Conservation (phyloP, 2,113 vertebrate genomes). For the Fregetta grallaria region DNA sequence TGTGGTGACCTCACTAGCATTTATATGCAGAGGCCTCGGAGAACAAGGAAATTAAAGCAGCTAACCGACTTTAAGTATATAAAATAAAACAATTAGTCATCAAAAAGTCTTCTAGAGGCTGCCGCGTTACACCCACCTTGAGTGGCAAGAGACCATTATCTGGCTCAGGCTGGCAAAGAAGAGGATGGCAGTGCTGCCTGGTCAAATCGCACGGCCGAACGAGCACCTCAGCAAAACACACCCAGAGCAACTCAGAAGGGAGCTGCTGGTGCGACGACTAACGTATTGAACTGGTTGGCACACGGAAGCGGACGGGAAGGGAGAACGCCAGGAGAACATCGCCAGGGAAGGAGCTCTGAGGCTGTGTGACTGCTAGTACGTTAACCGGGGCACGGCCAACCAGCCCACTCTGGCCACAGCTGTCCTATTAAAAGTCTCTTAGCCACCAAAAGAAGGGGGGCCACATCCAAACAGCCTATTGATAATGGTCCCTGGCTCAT, state of each 20-base stretch:
- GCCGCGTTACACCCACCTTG: background rate
- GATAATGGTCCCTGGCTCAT: background rate
- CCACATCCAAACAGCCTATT: background rate
- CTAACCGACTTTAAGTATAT: background rate
- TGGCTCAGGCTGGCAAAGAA: background rate
- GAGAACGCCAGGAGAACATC: background rate
- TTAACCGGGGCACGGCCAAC: background rate
- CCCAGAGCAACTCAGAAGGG: background rate
- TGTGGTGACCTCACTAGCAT: conserved; percentile 29
- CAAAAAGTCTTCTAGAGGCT: background rate
- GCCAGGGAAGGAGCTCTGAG: background rate
- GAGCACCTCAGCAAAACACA: background rate
- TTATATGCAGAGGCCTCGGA: background rate
- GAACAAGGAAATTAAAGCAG: conserved; percentile 35
- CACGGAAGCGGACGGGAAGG: background rate
- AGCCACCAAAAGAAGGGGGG: background rate
- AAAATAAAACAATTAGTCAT: conserved; percentile 28
- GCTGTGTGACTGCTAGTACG: background rate
- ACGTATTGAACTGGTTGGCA: background rate
- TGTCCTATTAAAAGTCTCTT: background rate
- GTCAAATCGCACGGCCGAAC: rapidly evolving
- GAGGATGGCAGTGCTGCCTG: background rate
- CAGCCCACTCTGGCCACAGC: background rate
- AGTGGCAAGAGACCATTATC: background rate
- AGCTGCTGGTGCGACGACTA: background rate